A percentile compares a stretch with the other conserved stretches of the same genome.
These are phyloP conservation scores for Sakesphorus luctuosus DNA, from an alignment of 2,113 vertebrate species.

Conservation along the genomic window DNA sequence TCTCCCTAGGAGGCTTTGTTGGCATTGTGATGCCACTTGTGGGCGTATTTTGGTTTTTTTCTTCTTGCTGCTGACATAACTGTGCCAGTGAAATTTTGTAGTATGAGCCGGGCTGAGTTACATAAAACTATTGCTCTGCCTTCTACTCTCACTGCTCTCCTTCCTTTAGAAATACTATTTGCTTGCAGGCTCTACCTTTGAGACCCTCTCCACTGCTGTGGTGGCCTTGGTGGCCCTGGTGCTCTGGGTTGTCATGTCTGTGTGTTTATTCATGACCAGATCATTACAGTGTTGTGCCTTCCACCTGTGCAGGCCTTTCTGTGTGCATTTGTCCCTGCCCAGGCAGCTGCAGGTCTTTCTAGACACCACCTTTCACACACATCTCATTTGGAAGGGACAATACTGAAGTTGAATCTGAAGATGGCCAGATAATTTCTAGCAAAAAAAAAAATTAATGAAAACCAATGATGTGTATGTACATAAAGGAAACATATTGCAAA, in stretches of 20 bases:
- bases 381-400: background rate
- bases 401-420: background rate
- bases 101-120: background rate
- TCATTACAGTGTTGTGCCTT: background rate
- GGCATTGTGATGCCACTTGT: slow-evolving; percentile 46
- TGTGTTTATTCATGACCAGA: background rate
- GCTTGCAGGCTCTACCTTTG: background rate
- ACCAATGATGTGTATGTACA: background rate
- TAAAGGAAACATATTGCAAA: background rate
- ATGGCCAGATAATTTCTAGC: background rate
- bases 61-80: slow-evolving; percentile 37
- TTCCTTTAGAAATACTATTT: background rate
- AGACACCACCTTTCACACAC: background rate
- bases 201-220: background rate
- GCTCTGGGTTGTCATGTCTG: background rate
- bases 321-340: background rate
- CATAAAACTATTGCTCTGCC: slow-evolving; percentile 8
- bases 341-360: background rate
- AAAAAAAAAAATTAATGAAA: background rate
- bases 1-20: slow-evolving; percentile 19
- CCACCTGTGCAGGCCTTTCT: background rate
- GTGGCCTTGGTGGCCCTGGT: background rate
- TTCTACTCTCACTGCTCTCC: background rate
- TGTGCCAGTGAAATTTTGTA: slow-evolving; percentile 47
- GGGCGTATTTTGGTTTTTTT: slow-evolving; percentile 24